These are phyloP conservation scores for Dysdera silvatica DNA, from an alignment of 1,140 invertebrate genomes.

Conservation along the genomic window DNA sequence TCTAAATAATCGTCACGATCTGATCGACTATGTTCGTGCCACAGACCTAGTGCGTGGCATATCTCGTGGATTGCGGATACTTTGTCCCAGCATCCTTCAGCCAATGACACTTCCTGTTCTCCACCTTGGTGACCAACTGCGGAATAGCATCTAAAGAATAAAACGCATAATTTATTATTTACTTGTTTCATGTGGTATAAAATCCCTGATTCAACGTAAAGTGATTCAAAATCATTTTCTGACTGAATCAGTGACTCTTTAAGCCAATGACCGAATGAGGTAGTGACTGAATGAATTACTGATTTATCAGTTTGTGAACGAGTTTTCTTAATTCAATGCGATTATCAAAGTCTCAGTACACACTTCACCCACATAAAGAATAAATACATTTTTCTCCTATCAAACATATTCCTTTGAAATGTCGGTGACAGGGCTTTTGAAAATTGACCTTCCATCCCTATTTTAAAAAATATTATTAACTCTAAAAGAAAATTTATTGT, in stretches of 20 bases:
- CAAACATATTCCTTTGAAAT: too few relatives aligned
- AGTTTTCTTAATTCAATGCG: too few relatives aligned
- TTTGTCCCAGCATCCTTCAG: constrained; percentile 28
- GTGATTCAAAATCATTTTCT: background rate
- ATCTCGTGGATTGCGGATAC: constrained; percentile 44
- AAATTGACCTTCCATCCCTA: too few relatives aligned
- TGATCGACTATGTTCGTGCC: constrained; percentile 44
- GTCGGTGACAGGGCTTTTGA: too few relatives aligned
- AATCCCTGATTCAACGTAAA: background rate
- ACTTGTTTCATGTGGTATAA: background rate
- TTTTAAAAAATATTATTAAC: too few relatives aligned
- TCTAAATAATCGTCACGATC: constrained; percentile 43
- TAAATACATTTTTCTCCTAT: too few relatives aligned
- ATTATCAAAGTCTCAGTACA: too few relatives aligned
- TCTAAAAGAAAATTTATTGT: too few relatives aligned
- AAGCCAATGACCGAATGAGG: too few relatives aligned
- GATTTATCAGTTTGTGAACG: too few relatives aligned
- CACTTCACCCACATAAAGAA: too few relatives aligned
- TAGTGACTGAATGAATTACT: too few relatives aligned
- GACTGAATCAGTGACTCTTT: background rate
- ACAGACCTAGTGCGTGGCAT: constrained; percentile 45
- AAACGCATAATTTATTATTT: background rate
- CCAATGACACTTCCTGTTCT: constrained; percentile 30
- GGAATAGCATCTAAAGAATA: constrained; percentile 23
- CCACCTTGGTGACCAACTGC: constrained; percentile 30